phyloP scores from a whole-genome alignment of 2,113 vertebrate genomes.

The Ictalurus punctatus region DNA sequence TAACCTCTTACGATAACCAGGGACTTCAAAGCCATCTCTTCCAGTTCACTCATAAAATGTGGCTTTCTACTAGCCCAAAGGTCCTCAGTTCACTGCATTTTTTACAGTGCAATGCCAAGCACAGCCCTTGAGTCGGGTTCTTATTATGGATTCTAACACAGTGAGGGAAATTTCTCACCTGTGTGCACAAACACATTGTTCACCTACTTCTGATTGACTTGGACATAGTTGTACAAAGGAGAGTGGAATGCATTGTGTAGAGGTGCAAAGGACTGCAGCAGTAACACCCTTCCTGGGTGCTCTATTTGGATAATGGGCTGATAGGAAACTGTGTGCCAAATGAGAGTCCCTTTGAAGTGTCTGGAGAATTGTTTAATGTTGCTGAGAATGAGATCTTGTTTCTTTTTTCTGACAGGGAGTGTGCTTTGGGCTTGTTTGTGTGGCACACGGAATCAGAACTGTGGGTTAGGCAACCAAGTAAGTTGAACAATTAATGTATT shows the following conservation, averaged over 20 bases:
- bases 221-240: conserved; percentile 57
- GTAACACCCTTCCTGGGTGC: conserved; percentile 63
- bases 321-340: conserved; percentile 53
- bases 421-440: conserved; percentile 32
- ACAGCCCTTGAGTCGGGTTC: conserved; percentile 32
- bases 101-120: conserved; percentile 25
- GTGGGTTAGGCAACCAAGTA: conserved; percentile 10
- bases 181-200: conserved; percentile 62
- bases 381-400: conserved; percentile 33
- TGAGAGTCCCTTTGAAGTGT: conserved; percentile 61
- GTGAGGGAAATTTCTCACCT: conserved; percentile 56
- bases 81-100: conserved; percentile 33
- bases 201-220: conserved; percentile 59
- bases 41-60: conserved; percentile 48
- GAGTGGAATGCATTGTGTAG: conserved; percentile 69
- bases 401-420: conserved; percentile 29
- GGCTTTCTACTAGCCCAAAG: conserved; percentile 29
- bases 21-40: conserved; percentile 37
- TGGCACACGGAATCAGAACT: conserved; percentile 11
- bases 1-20: conserved; percentile 44
- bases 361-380: conserved; percentile 58
- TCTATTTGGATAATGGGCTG: conserved; percentile 65
- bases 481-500: conserved; percentile 26
- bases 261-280: conserved; percentile 30
- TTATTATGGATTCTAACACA: conserved; percentile 64